A percentile compares a stretch with the other conserved stretches of the same genome.
Evolutionary conservation across 2,113 vertebrate species (phyloP).

Genomic region (Willisornis vidua): DNA sequence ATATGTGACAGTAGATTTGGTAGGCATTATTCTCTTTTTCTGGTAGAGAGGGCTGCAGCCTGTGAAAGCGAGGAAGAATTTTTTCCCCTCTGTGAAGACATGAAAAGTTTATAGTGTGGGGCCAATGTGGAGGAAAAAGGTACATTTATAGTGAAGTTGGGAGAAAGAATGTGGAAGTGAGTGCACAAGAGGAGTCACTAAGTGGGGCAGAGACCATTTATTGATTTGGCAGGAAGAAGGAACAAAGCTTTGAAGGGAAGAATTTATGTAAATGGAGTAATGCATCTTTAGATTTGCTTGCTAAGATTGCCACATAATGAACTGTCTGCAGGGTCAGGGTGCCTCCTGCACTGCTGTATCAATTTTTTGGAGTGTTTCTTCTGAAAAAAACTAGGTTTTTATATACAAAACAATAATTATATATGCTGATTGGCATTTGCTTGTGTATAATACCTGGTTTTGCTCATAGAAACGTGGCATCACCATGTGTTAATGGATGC

Average conservation of each 20-base stretch:
- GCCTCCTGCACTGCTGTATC: neutral
- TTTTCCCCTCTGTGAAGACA: neutral
- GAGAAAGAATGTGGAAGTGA: neutral
- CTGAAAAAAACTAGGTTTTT: neutral
- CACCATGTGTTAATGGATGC: neutral
- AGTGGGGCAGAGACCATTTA: neutral
- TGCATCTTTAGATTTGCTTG: neutral
- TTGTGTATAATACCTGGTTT: neutral
- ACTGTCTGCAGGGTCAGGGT: neutral
- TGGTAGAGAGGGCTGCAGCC: neutral
- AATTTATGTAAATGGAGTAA: neutral
- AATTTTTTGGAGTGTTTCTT: neutral
- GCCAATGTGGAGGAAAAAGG: neutral
- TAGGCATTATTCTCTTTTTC: neutral
- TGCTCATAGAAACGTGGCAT: neutral
- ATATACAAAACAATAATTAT: neutral
- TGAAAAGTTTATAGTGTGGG: neutral
- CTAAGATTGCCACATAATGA: neutral
- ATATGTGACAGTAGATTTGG: neutral
- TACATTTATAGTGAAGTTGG: neutral
- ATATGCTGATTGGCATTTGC: neutral
- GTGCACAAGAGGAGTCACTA: neutral
- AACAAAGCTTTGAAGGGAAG: constrained; percentile 1
- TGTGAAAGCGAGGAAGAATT: neutral
- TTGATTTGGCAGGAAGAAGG: constrained; percentile 8